Evolutionary conservation across 2,113 vertebrate species (phyloP).

Genomic region (Centropus bengalensis): DNA sequence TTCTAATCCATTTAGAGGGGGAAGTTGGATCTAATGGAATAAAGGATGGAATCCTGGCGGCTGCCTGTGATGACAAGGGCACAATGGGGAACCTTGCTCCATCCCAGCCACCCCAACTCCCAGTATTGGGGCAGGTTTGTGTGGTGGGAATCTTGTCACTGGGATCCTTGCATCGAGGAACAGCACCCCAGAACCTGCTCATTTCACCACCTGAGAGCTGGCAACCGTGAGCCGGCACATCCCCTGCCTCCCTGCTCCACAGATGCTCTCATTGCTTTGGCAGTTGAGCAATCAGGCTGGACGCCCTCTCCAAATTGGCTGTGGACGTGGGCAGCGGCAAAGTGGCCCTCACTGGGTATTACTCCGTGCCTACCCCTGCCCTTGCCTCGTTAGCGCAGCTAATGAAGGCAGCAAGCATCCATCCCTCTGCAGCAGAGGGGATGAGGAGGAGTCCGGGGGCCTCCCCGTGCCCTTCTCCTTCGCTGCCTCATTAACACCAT

Average conservation of each 20-base stretch:
- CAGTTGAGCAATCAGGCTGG: not conserved
- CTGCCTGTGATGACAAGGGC: not conserved
- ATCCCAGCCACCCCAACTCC: not conserved
- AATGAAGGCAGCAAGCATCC: not conserved
- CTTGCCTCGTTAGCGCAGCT: constrained; percentile 37
- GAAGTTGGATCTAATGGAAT: constrained; percentile 72
- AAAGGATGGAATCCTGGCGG: not conserved
- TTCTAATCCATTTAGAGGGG: constrained; percentile 73
- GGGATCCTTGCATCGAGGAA: not conserved
- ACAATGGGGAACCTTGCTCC: accelerated
- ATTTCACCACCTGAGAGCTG: accelerated
- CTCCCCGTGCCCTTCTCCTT: not conserved
- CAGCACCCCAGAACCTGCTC: not conserved
- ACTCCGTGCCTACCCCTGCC: not conserved
- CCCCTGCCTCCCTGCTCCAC: not conserved
- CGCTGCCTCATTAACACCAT: not conserved
- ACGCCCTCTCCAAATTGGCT: not conserved
- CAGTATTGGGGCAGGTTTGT: not conserved
- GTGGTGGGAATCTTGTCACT: not conserved
- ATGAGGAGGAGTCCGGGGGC: not conserved
- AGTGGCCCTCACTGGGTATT: not conserved
- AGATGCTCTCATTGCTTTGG: not conserved
- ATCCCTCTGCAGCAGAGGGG: not conserved
- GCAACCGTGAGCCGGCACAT: too few relatives aligned
- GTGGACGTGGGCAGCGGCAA: not conserved